Base-by-base conservation (phyloP, 1,140 invertebrate species). In the Hydropsyche tenuis region DNA sequence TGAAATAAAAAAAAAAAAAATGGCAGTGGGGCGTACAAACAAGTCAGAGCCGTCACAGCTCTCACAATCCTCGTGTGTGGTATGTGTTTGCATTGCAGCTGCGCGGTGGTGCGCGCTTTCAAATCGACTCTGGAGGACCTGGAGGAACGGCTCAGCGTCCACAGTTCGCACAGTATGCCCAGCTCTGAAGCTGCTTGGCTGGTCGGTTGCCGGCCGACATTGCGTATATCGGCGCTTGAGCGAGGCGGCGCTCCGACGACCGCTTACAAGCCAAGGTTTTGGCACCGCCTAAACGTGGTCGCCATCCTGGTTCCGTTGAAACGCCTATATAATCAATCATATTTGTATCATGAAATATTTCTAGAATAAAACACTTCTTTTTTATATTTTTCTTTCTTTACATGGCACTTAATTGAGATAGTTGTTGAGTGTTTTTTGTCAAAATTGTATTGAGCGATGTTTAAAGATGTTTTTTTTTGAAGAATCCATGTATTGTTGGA, bases 21-120 rank as follows among this genome's bases (percentile, higher is more conserved):
- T 14, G 73, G 25, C 65, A 69, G 27, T 23, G 43, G 45, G 73
- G 69, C 37, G 45, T 25, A 37, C 48, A 62, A 62, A 45, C 45
- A 68, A 23, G 73, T 37, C 45, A 46, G 69, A 70, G 69, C 25
- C 11, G 18, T n/a, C 20, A 69, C 27, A 23, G 45, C 65, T 69
- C 65, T 20, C 48, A 69, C 65, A 69, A 69, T 69, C 65, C 65
- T 69, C 65, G 65, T 69, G 65, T 65, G 60, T 72, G 69, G 64
- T 65, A 43, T 78, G 66, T 79, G 79, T 82, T 90, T 89, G 89
- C 89, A 92, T 95, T 95, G 89, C 95, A 99, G 97, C 93, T 99
- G 89, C 95, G 98, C 88, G 98, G n/a, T 99, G 88, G 97, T 99
- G 88, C 94, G 97, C 89, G 98, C 97, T 84, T 99, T 99, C 95